phyloP scores from a whole-genome alignment of 1,140 invertebrate genomes.

The Phymastichus coffea region DNA sequence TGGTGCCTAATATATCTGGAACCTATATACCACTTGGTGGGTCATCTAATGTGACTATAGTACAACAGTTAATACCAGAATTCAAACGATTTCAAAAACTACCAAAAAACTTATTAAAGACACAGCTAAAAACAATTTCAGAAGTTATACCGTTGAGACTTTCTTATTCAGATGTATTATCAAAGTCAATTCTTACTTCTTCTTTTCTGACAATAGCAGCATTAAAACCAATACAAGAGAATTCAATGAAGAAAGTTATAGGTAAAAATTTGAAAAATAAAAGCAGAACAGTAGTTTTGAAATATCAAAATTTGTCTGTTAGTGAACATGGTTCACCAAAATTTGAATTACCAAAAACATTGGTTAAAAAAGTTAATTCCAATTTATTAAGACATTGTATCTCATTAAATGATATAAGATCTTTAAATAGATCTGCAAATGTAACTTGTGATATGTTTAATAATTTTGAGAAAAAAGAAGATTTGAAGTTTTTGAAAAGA shows the following conservation, averaged over 20 bases:
- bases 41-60: slow-evolving; percentile 49
- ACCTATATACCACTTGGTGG: slow-evolving; percentile 79
- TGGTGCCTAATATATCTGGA: slow-evolving; percentile 75
- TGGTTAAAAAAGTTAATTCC: slow-evolving; percentile 43
- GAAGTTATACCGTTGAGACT: slow-evolving; percentile 84
- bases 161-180: slow-evolving; percentile 78
- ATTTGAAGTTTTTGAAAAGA: slow-evolving; percentile 35
- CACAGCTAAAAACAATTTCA: slow-evolving; percentile 65
- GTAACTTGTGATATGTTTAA: slow-evolving; percentile 45
- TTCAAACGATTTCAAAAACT: slow-evolving; percentile 37
- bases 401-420: slow-evolving; percentile 48
- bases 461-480: slow-evolving; percentile 48
- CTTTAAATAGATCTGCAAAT: slow-evolving; percentile 41
- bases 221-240: slow-evolving; percentile 47
- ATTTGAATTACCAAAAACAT: slow-evolving; percentile 44
- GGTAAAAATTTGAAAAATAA: slow-evolving; percentile 49
- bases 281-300: slow-evolving; percentile 46
- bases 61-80: slow-evolving; percentile 34
- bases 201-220: slow-evolving; percentile 42
- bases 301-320: slow-evolving; percentile 57
- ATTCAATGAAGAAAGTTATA: slow-evolving; percentile 39
- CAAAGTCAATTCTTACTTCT: slow-evolving; percentile 63
- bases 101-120: slow-evolving; percentile 32
- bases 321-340: slow-evolving; percentile 58
- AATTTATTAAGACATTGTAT: slow-evolving; percentile 53